phyloP scores from a whole-genome alignment of 1,140 invertebrate genomes.

The Sipha flava region DNA sequence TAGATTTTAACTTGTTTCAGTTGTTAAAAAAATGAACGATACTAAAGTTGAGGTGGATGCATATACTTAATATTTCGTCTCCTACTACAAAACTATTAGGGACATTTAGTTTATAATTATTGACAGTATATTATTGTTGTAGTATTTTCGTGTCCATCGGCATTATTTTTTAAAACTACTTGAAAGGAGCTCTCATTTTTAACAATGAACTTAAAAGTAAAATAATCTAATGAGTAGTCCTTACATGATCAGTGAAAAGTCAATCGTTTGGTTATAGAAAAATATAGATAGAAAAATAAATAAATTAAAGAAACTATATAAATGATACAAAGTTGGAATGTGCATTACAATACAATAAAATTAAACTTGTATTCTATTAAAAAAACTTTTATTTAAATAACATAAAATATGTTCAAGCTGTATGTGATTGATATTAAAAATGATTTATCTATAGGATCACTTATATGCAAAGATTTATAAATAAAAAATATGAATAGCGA shows the following conservation, averaged over 20 bases:
- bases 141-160: background rate
- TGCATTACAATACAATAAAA: background rate
- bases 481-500: too few relatives aligned
- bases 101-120: background rate
- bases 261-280: background rate
- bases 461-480: too few relatives aligned
- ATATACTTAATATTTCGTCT: background rate
- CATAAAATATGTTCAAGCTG: too few relatives aligned
- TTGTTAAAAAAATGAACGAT: background rate
- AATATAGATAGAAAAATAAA: background rate
- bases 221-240: background rate
- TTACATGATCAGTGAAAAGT: background rate
- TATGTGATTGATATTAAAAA: too few relatives aligned
- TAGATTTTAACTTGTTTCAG: background rate
- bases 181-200: background rate
- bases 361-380: too few relatives aligned
- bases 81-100: too few relatives aligned
- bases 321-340: background rate
- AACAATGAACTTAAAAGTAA: background rate
- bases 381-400: too few relatives aligned
- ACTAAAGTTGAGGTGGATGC: background rate
- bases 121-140: background rate
- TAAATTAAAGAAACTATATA: too few relatives aligned
- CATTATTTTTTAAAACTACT: background rate
- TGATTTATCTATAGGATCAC: too few relatives aligned